Base-by-base conservation (phyloP, 2,797 vertebrate species). In the Chiroxiphia lanceolata region DNA sequence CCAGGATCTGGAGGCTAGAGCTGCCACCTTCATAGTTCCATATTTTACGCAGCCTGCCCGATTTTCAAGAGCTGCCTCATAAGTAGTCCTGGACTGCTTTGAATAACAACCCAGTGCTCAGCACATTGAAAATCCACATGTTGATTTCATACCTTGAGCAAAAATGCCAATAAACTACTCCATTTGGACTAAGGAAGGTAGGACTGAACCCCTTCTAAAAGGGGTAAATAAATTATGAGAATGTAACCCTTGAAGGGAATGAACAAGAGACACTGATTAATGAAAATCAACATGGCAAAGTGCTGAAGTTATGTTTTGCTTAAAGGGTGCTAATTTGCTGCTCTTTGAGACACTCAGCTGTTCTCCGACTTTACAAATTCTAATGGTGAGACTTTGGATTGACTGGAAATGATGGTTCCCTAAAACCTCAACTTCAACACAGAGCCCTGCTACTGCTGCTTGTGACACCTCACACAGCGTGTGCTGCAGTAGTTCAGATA, bases 381-480 rank as follows among this genome's bases (percentile, higher is more conserved):
- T 47, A 15, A 44, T 34, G 15, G 19, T 80, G 42, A 80, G 22
- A 29, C 5, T 26, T 56, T 23, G 44, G 17, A 50, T 77, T 87
- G 29, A 31, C 23, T 29, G 11, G 33, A 44, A 87, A 56, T 3
- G 1, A 42, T 23, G 7, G 21, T 31, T 72, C 33, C 63, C 23
- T 60, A 45, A 79, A 90, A 47, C 26, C 7, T 20, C 19, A 26
- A 16, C 16, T 61, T 51, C 45, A 51, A 9, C 1, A 0, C 13
- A 67, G 33, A 33, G 3, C 11, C 15, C 5, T 0, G 0, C 15
- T 51, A 15, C 16, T 60, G 25, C 23, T 70, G 11, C 45, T 76
- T 69, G 25, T 65, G 44, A 53, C 12, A 40, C 6, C 6, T 83
- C 51, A 48, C 0, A 0, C 15, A 61, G 13, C 6, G 9, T 29